phyloP scores from a whole-genome alignment of 2,113 vertebrate genomes.

The Vombatus ursinus region DNA sequence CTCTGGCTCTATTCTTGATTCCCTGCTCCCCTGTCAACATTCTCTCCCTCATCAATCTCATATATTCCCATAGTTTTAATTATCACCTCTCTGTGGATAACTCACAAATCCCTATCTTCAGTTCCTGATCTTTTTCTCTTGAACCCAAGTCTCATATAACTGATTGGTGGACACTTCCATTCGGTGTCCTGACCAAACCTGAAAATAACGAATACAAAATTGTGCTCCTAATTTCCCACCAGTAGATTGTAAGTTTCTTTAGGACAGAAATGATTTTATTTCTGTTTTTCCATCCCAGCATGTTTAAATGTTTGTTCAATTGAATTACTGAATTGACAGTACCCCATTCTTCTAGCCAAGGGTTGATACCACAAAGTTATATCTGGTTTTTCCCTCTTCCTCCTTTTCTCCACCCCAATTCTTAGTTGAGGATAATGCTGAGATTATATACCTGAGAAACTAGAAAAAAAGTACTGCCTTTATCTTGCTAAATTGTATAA shows the following conservation, averaged over 20 bases:
- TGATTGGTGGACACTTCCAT: not conserved
- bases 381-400: not conserved
- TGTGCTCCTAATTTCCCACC: not conserved
- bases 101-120: not conserved
- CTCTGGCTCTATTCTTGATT: not conserved
- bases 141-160: not conserved
- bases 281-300: not conserved
- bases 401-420: not conserved
- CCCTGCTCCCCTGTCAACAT: not conserved
- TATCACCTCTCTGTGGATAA: not conserved
- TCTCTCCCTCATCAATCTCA: no score
- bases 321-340: not conserved
- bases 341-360: not conserved
- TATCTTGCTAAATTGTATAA: not conserved
- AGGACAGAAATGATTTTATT: not conserved
- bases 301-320: not conserved
- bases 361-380: not conserved
- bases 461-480: not conserved
- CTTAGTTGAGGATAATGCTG: not conserved
- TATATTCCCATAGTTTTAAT: not conserved
- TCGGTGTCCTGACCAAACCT: not conserved
- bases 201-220: not conserved
- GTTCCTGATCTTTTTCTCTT: not conserved
- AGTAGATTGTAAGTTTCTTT: not conserved
- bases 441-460: not conserved